phyloP scores from a whole-genome alignment of 92 coral and sea anemone species.

The Epizoanthus scotinus region DNA sequence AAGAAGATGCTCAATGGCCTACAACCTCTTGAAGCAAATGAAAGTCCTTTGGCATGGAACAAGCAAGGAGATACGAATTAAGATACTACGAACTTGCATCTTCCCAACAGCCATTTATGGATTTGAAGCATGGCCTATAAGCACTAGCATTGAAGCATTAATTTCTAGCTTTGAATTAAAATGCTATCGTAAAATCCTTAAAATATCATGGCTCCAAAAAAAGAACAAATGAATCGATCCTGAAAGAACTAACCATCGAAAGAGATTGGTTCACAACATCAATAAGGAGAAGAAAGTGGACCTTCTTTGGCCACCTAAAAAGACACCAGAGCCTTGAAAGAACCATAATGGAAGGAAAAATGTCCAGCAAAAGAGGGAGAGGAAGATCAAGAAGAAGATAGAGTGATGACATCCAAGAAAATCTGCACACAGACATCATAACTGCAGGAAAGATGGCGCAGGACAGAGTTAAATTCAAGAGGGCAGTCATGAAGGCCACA shows the following conservation, averaged over 20 bases:
- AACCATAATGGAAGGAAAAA: conserved; percentile 13
- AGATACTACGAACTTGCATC: conserved; percentile 19
- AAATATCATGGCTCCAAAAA: conserved; percentile 17
- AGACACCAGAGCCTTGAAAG: conserved; percentile 23
- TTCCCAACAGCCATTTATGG: too few species aligned
- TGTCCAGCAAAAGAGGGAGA: conserved; percentile 14
- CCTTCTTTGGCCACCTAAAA: conserved; percentile 22
- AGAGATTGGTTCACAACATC: conserved; percentile 16
- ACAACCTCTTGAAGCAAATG: conserved; percentile 13
- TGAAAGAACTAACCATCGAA: conserved; percentile 17
- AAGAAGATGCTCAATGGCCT: conserved; percentile 19
- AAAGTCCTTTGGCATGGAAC: conserved; percentile 11
- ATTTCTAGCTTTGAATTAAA: too few species aligned
- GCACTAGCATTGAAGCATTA: too few species aligned
- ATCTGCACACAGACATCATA: conserved; percentile 20
- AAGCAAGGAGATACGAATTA: conserved; percentile 10
- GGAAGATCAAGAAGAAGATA: neutral
- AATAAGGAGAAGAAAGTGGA: conserved; percentile 18
- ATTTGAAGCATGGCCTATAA: too few species aligned
- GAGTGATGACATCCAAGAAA: conserved; percentile 22
- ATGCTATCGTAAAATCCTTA: conserved; percentile 12
- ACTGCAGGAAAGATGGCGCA: conserved; percentile 24
- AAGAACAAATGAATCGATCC: conserved; percentile 9
- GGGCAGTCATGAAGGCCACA: conserved; percentile 20
- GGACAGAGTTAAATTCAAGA: conserved; percentile 13